Base-by-base conservation (phyloP, 2,888 invertebrate genomes). In the Patella ulyssiponensis region DNA sequence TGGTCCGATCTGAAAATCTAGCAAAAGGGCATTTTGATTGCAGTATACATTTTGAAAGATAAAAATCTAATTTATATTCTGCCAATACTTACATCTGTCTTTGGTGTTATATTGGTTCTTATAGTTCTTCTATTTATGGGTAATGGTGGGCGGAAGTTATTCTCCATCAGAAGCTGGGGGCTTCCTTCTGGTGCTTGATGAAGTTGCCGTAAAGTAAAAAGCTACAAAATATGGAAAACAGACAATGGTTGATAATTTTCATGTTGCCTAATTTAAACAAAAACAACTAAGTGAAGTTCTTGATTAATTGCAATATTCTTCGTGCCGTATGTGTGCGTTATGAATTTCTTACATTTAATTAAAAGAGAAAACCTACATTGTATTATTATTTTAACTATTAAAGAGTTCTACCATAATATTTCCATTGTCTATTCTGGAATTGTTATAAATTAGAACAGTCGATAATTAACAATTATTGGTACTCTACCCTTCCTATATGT, bases 51-150 rank as follows among this genome's bases (percentile, higher is more conserved):
- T 44, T 44, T 44, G 0, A 44, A 44, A 44, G 44, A 44, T 44
- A 44, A 44, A 44, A 44, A 9, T 9, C 44, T 44, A 9, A 9
- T 9, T 44, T 44, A n/a, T n/a, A n/a, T n/a, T n/a, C 44, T 58
- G 12, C n/a, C 14, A 5, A n/a, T 33, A 80, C 77, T 72, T 74
- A 86, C 87, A 79, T 83, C 80, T 69, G 80, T 80, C 73, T 82
- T 82, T 53, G 88, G 89, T 75, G 87, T 86, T 74, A 90, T 88
- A 80, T 90, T 90, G 44, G 89, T 90, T 74, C 90, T 79, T 23
- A 90, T 82, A n/a, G 88, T 85, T 23, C 90, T 77, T 73, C 87
- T 80, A 75, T 89, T 81, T 23, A 88, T 79, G n/a, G 87, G 86
- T 83, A 85, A 86, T 9, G 87, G 84, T 4, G 88, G 88, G 75